These are phyloP conservation scores for Brachionichthys hirsutus DNA, from an alignment of 2,113 vertebrate genomes.

Conservation along the genomic window DNA sequence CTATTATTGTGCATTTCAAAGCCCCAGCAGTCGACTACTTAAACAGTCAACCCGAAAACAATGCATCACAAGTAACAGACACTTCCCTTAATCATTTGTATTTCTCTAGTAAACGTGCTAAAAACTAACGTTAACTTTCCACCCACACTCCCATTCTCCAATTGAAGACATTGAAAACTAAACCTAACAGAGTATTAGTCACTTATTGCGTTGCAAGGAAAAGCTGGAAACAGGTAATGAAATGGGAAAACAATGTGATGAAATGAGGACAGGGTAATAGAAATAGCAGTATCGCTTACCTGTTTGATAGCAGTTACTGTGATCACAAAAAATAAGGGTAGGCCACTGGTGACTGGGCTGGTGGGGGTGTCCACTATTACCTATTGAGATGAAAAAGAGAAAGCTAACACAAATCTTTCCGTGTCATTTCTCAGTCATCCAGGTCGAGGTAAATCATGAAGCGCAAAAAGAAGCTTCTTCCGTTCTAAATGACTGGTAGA, in stretches of 20 bases:
- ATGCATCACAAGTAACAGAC: conserved; percentile 58
- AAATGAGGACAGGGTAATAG: conserved; percentile 22
- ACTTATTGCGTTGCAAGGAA: conserved; percentile 26
- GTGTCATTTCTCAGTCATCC: too few relatives aligned
- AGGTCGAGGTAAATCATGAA: too few relatives aligned
- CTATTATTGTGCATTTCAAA: conserved; percentile 63
- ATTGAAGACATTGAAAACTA: conserved; percentile 45
- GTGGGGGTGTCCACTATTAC: conserved; percentile 98
- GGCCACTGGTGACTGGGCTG: conserved; percentile 95
- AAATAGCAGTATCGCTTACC: conserved; percentile 72
- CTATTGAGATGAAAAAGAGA: conserved; percentile 61
- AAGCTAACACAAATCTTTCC: background rate
- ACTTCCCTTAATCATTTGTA: conserved; percentile 45
- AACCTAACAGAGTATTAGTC: conserved; percentile 48
- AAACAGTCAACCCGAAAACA: conserved; percentile 58
- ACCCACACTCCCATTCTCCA: conserved; percentile 43
- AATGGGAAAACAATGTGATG: conserved; percentile 13
- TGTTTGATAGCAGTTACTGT: conserved; percentile 97
- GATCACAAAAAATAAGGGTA: conserved; percentile 98
- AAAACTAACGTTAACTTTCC: conserved; percentile 16
- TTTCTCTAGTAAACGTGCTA: conserved; percentile 43
- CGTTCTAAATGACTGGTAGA: conserved; percentile 55
- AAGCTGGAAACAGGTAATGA: background rate
- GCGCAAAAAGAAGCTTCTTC: too few relatives aligned
- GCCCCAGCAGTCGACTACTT: conserved; percentile 31